Evolutionary conservation across 2,888 invertebrate genomes (phyloP).

Genomic region (Eurytoma adleriae): DNA sequence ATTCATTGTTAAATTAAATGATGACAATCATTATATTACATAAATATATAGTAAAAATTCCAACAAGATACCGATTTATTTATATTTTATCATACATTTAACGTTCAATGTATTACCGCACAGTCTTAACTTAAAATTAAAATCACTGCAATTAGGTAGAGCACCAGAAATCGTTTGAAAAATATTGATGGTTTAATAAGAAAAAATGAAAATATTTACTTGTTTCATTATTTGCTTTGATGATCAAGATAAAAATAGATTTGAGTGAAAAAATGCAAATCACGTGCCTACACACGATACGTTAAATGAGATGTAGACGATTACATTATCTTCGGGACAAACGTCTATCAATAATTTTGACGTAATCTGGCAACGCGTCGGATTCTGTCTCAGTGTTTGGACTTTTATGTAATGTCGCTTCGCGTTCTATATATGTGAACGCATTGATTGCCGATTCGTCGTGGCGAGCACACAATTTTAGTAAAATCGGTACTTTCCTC

Average conservation of each 20-base stretch:
- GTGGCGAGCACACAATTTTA: neutral
- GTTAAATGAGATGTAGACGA: conserved; percentile 37
- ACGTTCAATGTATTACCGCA: no score
- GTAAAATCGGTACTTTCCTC: neutral
- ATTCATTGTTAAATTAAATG: no score
- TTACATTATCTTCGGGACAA: conserved; percentile 35
- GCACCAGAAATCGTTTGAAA: no score
- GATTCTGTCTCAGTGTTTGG: neutral
- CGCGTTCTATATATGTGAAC: neutral
- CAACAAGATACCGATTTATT: no score
- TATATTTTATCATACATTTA: no score
- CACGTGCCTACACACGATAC: neutral
- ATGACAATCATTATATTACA: no score
- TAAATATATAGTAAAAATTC: no score
- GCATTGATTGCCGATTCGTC: neutral
- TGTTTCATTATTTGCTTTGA: neutral
- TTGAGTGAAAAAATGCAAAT: neutral
- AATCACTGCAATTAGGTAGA: no score
- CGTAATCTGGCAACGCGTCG: conserved; percentile 14
- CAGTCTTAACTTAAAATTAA: no score
- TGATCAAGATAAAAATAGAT: neutral
- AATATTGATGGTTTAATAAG: no score
- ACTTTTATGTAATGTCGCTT: conserved; percentile 13
- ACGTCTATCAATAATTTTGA: conserved; percentile 30
- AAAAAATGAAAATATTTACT: no score